A percentile compares a stretch with the other conserved stretches of the same genome.
Conservation (phyloP, 53 echinoderm and acorn worm genomes). For the Stichopus horrens region DNA sequence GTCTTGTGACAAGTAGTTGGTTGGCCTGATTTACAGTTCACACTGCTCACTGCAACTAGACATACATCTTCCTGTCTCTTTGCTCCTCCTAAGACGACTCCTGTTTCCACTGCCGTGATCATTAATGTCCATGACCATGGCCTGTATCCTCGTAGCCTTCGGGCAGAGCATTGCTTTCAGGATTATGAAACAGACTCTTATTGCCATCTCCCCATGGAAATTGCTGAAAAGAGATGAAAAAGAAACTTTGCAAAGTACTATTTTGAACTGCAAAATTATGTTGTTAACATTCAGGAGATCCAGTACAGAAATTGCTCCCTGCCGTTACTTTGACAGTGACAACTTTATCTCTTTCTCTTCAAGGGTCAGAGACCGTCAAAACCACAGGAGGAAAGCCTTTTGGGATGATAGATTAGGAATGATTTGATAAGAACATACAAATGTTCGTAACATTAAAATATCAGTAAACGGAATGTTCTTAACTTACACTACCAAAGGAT, state of each 20-base stretch:
- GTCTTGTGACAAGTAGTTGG: not conserved
- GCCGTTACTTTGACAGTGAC: no score
- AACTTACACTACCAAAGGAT: no score
- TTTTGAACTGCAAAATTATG: no score
- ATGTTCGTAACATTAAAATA: no score
- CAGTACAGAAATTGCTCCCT: no score
- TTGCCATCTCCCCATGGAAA: conserved; percentile 98
- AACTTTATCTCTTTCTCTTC: no score
- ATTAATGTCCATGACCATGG: not conserved
- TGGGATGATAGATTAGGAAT: no score
- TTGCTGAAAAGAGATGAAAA: conserved; percentile 44
- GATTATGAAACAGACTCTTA: conserved; percentile 80
- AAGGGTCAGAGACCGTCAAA: no score
- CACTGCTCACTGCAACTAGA: not conserved
- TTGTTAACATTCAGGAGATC: no score
- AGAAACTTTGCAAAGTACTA: conserved; percentile 1
- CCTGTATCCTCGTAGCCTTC: conserved; percentile 79
- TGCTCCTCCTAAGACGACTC: not conserved
- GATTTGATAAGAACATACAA: no score
- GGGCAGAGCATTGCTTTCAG: conserved; percentile 77
- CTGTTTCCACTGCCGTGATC: not conserved
- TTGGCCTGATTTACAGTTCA: not conserved
- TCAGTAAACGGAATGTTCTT: no score
- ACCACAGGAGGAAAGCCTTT: no score
- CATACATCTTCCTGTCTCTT: not conserved